Conservation (phyloP, 1,140 invertebrate genomes). For the Hirudo medicinalis region DNA sequence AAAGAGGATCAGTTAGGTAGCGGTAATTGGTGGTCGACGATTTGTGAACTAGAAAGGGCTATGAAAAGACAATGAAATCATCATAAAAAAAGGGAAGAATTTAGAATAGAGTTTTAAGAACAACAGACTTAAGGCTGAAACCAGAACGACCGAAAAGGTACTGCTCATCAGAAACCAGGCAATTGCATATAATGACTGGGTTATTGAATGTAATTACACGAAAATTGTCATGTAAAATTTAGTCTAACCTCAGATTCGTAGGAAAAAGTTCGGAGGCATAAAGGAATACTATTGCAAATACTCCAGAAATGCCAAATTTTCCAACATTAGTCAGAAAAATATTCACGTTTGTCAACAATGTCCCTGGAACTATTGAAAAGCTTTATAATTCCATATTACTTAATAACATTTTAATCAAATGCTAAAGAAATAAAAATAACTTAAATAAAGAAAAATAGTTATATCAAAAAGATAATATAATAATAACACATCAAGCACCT, state of each 20-base stretch:
- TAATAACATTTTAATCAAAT: background rate
- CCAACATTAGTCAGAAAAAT: conserved; percentile 61
- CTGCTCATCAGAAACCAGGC: too few relatives aligned
- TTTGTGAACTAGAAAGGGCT: too few relatives aligned
- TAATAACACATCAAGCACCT: background rate
- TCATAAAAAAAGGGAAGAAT: too few relatives aligned
- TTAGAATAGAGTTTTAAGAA: too few relatives aligned
- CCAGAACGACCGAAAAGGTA: too few relatives aligned
- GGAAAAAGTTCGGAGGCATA: conserved; percentile 37
- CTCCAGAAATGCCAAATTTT: conserved; percentile 66
- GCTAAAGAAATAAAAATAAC: background rate
- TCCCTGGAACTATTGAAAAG: background rate
- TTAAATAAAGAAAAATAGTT: background rate
- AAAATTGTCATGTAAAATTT: too few relatives aligned
- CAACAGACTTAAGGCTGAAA: too few relatives aligned
- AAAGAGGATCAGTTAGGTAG: too few relatives aligned
- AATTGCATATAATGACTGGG: too few relatives aligned
- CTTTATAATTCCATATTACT: background rate
- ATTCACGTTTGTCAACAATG: background rate
- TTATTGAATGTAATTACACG: too few relatives aligned
- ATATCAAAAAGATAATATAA: background rate
- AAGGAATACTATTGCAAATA: conserved; percentile 43
- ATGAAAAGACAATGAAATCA: too few relatives aligned
- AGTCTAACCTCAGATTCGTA: conserved; percentile 30
- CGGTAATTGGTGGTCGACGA: too few relatives aligned